Evolutionary conservation across 2,888 invertebrate species (phyloP).

Genomic region (Seira musarum): DNA sequence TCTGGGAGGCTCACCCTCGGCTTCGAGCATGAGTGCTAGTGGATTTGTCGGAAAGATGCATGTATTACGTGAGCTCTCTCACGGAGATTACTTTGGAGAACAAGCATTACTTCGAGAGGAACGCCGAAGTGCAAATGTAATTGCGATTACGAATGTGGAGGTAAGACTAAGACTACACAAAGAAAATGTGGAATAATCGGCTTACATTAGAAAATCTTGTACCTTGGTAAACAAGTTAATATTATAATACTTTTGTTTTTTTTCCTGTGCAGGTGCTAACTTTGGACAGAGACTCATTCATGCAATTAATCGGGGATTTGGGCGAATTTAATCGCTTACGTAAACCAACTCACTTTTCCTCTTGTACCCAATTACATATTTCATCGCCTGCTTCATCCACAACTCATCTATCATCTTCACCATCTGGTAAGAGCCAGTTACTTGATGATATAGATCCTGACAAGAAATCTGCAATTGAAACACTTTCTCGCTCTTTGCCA

Average conservation of each 20-base stretch:
- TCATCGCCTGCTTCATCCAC: constrained; percentile 9
- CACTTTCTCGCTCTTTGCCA: constrained; percentile 43
- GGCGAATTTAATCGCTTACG: constrained; percentile 77
- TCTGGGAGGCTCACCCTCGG: not conserved
- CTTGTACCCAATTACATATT: constrained; percentile 48
- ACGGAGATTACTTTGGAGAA: constrained; percentile 92
- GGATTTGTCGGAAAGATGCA: constrained; percentile 67
- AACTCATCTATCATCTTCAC: constrained; percentile 16
- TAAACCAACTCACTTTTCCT: constrained; percentile 54
- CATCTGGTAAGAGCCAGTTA: constrained; percentile 33
- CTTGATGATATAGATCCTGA: constrained; percentile 31
- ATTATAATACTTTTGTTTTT: constrained; percentile 64
- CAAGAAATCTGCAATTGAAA: constrained; percentile 10
- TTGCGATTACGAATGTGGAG: constrained; percentile 76
- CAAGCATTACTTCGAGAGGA: constrained; percentile 89
- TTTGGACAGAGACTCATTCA: constrained; percentile 92
- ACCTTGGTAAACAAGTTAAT: too few relatives aligned
- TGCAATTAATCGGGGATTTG: constrained; percentile 86
- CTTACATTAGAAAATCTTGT: too few relatives aligned
- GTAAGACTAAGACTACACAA: too few relatives aligned
- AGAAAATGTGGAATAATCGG: too few relatives aligned
- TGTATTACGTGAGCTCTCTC: constrained; percentile 80
- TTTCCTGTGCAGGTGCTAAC: constrained; percentile 74
- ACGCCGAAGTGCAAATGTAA: constrained; percentile 76
- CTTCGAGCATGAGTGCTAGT: constrained; percentile 10